phyloP scores from a whole-genome alignment of 2,797 vertebrate genomes.

The Astyanax mexicanus region DNA sequence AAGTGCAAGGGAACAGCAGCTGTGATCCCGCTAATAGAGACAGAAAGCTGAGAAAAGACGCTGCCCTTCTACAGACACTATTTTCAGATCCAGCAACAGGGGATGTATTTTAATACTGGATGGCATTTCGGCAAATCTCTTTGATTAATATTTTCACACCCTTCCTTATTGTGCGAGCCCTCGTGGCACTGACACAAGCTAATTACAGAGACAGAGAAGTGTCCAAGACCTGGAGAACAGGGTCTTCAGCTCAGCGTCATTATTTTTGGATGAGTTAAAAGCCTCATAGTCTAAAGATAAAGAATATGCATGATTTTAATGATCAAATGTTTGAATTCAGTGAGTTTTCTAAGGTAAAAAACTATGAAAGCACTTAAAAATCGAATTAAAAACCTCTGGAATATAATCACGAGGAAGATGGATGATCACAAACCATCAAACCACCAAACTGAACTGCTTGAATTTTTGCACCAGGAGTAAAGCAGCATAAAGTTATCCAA shows the following conservation, averaged over 20 bases:
- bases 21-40: conserved; percentile 52
- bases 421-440: no score
- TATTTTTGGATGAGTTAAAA: conserved; percentile 20
- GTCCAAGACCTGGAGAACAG: conserved; percentile 27
- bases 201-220: conserved; percentile 44
- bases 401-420: no score
- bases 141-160: conserved; percentile 60
- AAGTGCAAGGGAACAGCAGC: conserved; percentile 44
- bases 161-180: conserved; percentile 42
- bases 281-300: neutral
- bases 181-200: conserved; percentile 38
- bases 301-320: no score
- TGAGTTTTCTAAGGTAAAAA: no score
- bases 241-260: conserved; percentile 32
- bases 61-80: conserved; percentile 49
- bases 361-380: no score
- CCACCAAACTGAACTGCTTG: no score
- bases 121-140: conserved; percentile 62
- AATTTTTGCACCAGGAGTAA: no score
- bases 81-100: conserved; percentile 53
- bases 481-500: no score
- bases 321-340: neutral
- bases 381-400: no score
- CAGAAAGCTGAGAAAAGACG: conserved; percentile 39
- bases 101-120: conserved; percentile 55